These are phyloP conservation scores for Mya arenaria DNA, from an alignment of 1,140 invertebrate species.

Conservation along the genomic window DNA sequence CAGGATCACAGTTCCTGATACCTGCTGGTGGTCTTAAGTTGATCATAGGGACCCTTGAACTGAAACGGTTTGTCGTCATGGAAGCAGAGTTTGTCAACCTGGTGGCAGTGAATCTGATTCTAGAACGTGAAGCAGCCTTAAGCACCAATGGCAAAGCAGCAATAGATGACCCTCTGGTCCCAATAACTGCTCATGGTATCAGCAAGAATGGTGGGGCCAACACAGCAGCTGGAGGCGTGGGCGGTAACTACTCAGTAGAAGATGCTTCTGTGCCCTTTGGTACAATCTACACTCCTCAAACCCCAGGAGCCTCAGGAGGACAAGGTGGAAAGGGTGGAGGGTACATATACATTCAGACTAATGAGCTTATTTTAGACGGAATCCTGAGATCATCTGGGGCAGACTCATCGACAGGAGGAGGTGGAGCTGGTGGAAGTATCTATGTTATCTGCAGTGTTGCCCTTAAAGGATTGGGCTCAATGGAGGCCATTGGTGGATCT, in stretches of 20 bases:
- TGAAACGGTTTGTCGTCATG: slow-evolving; percentile 68
- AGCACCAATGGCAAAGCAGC: slow-evolving; percentile 61
- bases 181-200: slow-evolving; percentile 54
- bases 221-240: slow-evolving; percentile 68
- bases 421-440: slow-evolving; percentile 72
- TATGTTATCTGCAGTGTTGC: slow-evolving; percentile 59
- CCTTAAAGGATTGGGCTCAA: slow-evolving; percentile 67
- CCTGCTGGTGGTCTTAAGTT: slow-evolving; percentile 60
- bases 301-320: slow-evolving; percentile 65
- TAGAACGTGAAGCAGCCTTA: slow-evolving; percentile 66
- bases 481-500: slow-evolving; percentile 66
- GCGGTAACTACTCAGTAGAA: slow-evolving; percentile 22
- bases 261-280: slow-evolving; percentile 65
- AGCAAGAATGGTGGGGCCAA: slow-evolving; percentile 65
- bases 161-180: slow-evolving; percentile 41
- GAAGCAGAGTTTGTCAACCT: slow-evolving; percentile 63
- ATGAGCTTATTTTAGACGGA: slow-evolving; percentile 67
- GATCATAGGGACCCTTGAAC: slow-evolving; percentile 63
- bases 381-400: slow-evolving; percentile 63
- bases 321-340: slow-evolving; percentile 67
- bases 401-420: slow-evolving; percentile 61
- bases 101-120: slow-evolving; percentile 60
- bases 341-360: slow-evolving; percentile 62
- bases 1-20: slow-evolving; percentile 60
- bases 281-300: slow-evolving; percentile 64